Conservation (phyloP, 2,113 vertebrate species). For the Anhinga anhinga region DNA sequence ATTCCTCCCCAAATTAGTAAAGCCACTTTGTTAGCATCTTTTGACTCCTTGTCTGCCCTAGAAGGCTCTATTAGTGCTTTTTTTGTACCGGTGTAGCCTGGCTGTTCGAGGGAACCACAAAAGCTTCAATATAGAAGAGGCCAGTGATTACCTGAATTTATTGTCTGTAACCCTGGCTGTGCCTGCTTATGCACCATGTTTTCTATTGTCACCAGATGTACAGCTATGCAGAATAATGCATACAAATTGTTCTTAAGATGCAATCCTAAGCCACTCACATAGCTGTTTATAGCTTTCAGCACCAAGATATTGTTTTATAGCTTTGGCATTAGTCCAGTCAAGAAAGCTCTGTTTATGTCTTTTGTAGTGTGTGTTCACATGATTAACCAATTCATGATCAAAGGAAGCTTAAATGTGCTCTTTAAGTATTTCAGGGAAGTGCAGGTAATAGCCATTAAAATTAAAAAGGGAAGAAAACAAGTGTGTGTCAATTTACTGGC, state of each 20-base stretch:
- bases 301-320: neutral
- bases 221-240: constrained; percentile 3
- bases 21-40: neutral
- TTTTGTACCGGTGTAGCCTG: neutral
- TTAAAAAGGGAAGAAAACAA: neutral
- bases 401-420: neutral
- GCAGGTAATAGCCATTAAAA: neutral
- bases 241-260: constrained; percentile 30
- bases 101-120: neutral
- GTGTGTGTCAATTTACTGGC: neutral
- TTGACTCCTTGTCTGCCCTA: neutral
- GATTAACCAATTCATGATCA: neutral
- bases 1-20: neutral
- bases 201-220: constrained; percentile 6
- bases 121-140: neutral
- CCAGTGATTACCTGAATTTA: neutral
- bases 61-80: neutral
- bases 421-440: neutral
- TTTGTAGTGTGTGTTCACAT: neutral
- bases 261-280: neutral
- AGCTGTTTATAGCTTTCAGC: constrained; percentile 15
- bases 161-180: neutral
- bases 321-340: constrained; percentile 6
- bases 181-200: neutral
- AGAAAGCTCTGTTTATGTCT: neutral